Evolutionary conservation across 2,888 invertebrate species (phyloP).

Genomic region (Drosophila putrida): DNA sequence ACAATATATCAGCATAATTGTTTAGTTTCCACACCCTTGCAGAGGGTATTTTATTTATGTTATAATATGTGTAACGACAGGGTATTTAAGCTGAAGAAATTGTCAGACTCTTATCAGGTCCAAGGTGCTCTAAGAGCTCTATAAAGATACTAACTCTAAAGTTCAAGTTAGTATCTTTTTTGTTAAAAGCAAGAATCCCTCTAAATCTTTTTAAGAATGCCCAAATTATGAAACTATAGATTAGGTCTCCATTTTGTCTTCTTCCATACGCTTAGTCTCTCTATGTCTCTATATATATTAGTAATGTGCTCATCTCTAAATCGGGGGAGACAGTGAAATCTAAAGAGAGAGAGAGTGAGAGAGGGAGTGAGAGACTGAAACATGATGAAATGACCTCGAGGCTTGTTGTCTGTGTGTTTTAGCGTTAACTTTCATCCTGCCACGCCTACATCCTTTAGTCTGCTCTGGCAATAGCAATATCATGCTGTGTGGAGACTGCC

Average conservation of each 20-base stretch:
- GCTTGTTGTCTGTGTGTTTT: conserved; percentile 6
- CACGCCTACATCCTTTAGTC: conserved; percentile 26
- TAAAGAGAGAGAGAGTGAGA: neutral
- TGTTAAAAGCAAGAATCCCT: too few relatives aligned
- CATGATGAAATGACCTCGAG: conserved; percentile 24
- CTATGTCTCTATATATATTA: neutral
- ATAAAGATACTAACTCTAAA: too few relatives aligned
- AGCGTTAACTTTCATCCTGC: conserved; percentile 6
- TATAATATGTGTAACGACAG: too few relatives aligned
- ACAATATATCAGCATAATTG: neutral
- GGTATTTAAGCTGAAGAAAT: too few relatives aligned
- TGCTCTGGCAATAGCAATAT: conserved; percentile 4
- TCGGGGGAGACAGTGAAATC: neutral
- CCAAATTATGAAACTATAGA: too few relatives aligned
- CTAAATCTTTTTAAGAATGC: too few relatives aligned
- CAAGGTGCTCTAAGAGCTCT: too few relatives aligned
- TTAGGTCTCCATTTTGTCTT: too few relatives aligned
- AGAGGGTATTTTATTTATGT: neutral
- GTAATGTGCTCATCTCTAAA: neutral
- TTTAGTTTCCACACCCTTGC: too few relatives aligned
- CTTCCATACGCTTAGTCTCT: neutral
- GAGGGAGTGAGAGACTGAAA: neutral
- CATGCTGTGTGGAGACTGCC: conserved; percentile 1
- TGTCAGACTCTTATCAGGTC: too few relatives aligned
- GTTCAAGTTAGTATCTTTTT: too few relatives aligned